Base-by-base conservation (phyloP, 2,888 invertebrate genomes). In the Odontothrips loti region DNA sequence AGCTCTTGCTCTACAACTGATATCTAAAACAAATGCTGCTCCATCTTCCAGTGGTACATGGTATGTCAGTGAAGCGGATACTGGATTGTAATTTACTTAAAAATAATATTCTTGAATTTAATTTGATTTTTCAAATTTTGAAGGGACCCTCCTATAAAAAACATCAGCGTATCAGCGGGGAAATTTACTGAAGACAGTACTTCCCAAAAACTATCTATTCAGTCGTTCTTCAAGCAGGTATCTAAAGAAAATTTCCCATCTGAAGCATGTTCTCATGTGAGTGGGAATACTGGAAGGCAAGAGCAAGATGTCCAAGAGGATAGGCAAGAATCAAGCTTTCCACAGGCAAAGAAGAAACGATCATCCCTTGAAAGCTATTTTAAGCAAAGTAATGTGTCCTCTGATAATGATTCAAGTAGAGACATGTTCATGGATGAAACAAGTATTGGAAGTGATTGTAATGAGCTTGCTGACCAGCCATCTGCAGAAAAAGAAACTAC, bases 141-240 rank as follows among this genome's bases (percentile, higher is more conserved):
- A 84, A 89, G 89, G 85, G 86, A 87, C 83, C 90, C 92, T 84
- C 89, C 92, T 0, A 89, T 95, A 23, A 92, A 90, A 82, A 93
- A 91, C 86, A 87, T 96, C 27, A 93, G 94, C 0, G 89, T 96
- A n/a, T 94, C 93, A 85, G 94, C 92, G 20, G 92, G 93, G 0
- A 95, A 95, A 86, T 96, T 96, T 87, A 92, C 93, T 86, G 84
- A 85, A 27, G 81, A 82, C 11, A 81, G 80, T 47, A 81, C 82
- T n/a, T 34, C 75, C 17, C 82, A 82, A 43, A 84, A 83, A 48
- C 83, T 83, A 79, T 83, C 84, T 81, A 89, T 92, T 79, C 88
- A 90, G 82, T 75, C 68, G 12, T 91, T 91, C 87, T 93, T 93
- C 85, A 88, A 88, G 84, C 89, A 87, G 83, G 87, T 47, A 79